phyloP scores from a whole-genome alignment of 1,140 invertebrate genomes.

The Stegodyphus mimosarum region DNA sequence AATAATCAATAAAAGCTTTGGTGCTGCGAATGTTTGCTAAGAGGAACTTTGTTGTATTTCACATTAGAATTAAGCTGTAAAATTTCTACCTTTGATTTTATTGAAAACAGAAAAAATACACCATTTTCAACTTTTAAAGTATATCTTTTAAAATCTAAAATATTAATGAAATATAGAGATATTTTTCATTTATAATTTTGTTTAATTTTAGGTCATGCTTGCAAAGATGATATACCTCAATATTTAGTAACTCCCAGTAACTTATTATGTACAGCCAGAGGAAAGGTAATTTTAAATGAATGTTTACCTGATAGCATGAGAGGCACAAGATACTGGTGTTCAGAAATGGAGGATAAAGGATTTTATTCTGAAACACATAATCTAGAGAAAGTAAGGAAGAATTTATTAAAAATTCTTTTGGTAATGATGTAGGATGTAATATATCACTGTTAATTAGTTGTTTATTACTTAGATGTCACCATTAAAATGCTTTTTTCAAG shows the following conservation, averaged over 20 bases:
- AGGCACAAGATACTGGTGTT: slow-evolving; percentile 24
- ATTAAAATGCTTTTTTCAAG: neutral
- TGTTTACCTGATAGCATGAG: slow-evolving; percentile 18
- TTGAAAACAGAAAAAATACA: too few relatives aligned
- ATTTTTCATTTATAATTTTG: neutral
- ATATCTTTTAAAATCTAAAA: too few relatives aligned
- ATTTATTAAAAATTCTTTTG: neutral
- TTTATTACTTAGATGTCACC: too few relatives aligned
- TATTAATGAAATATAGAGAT: neutral
- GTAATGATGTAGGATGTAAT: neutral
- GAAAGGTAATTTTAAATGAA: slow-evolving; percentile 22
- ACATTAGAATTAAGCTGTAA: too few relatives aligned
- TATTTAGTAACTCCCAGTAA: slow-evolving; percentile 45
- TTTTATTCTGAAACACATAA: neutral
- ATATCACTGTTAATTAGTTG: neutral
- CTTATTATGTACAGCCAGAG: slow-evolving; percentile 36
- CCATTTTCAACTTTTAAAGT: too few relatives aligned
- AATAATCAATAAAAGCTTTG: too few relatives aligned
- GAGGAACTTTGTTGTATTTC: too few relatives aligned
- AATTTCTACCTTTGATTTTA: too few relatives aligned
- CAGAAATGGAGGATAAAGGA: slow-evolving; percentile 18
- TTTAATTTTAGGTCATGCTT: slow-evolving; percentile 35
- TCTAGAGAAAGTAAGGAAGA: slow-evolving; percentile 37
- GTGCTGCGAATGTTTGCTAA: too few relatives aligned
- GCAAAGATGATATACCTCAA: slow-evolving; percentile 47